Evolutionary conservation across 1,140 invertebrate genomes (phyloP).

Genomic region (Helicoverpa zea): DNA sequence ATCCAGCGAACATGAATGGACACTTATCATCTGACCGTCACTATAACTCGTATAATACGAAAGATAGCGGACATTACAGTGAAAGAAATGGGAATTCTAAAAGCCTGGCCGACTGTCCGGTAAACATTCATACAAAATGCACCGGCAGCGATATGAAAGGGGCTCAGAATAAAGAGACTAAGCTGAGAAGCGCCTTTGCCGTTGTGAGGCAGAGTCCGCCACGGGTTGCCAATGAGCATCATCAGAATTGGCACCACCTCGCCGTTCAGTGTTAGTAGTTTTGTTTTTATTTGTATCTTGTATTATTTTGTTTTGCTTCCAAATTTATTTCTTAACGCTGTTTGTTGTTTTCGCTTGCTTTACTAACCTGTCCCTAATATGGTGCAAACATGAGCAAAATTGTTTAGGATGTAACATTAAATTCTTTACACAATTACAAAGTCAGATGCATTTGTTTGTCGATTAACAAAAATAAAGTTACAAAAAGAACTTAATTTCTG

Average conservation of each 20-base stretch:
- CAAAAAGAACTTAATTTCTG: too few relatives aligned
- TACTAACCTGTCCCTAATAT: not conserved
- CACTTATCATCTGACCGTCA: slow-evolving; percentile 84
- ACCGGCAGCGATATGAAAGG: slow-evolving; percentile 75
- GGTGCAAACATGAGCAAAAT: not conserved
- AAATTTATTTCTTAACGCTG: slow-evolving; percentile 54
- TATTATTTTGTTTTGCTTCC: slow-evolving; percentile 66
- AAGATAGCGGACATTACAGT: slow-evolving; percentile 82
- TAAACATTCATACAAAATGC: slow-evolving; percentile 83
- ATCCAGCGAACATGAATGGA: slow-evolving; percentile 79
- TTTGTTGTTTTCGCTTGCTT: slow-evolving; percentile 50
- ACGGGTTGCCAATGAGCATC: slow-evolving; percentile 87
- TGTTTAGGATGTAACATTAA: not conserved
- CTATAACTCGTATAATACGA: slow-evolving; percentile 88
- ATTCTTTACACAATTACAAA: not conserved
- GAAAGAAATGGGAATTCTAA: slow-evolving; percentile 82
- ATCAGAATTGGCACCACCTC: slow-evolving; percentile 89
- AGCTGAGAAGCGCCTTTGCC: slow-evolving; percentile 84
- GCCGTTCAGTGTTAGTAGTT: slow-evolving; percentile 89
- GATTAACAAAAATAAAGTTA: not conserved
- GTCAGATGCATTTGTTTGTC: slow-evolving; percentile 16
- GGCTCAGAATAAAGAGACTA: slow-evolving; percentile 74
- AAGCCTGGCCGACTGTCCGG: slow-evolving; percentile 71
- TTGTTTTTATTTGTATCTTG: slow-evolving; percentile 71
- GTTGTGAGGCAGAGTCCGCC: slow-evolving; percentile 82